phyloP scores from a whole-genome alignment of 2,797 vertebrate genomes.

The Acrossocheilus wenchowensis region DNA sequence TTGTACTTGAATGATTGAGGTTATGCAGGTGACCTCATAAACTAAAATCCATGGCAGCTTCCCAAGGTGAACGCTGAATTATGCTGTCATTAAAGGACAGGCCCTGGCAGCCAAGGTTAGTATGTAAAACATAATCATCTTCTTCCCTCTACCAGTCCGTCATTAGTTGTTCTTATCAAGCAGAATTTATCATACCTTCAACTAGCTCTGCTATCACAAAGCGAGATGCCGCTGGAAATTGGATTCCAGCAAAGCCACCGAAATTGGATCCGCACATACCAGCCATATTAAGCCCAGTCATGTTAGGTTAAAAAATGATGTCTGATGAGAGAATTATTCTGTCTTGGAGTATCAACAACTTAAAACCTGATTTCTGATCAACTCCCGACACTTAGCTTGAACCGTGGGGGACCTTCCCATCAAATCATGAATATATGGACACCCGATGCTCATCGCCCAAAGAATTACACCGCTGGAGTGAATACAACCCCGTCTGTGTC shows the following conservation, averaged over 20 bases:
- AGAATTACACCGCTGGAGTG: conserved; percentile 32
- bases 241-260: conserved; percentile 65
- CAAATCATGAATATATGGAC: conserved; percentile 32
- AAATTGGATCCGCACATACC: conserved; percentile 73
- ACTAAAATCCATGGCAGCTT: conserved; percentile 84
- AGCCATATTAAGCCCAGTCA: conserved; percentile 73
- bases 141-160: conserved; percentile 77
- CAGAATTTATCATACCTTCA: conserved; percentile 82
- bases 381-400: conserved; percentile 26
- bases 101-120: conserved; percentile 84
- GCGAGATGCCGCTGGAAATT: conserved; percentile 54
- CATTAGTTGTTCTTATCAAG: conserved; percentile 80
- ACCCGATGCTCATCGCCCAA: conserved; percentile 36
- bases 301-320: conserved; percentile 41
- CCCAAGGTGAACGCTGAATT: conserved; percentile 87
- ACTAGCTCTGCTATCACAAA: conserved; percentile 76
- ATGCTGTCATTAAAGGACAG: conserved; percentile 87
- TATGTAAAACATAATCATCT: conserved; percentile 86
- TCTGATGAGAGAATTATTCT: conserved; percentile 35
- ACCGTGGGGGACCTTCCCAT: conserved; percentile 27
- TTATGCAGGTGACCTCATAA: conserved; percentile 85
- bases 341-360: conserved; percentile 28
- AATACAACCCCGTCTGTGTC: conserved; percentile 26
- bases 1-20: conserved; percentile 86
- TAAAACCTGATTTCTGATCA: conserved; percentile 29